phyloP scores from a whole-genome alignment of 2,888 invertebrate genomes.

The Drosophila hamatofila region DNA sequence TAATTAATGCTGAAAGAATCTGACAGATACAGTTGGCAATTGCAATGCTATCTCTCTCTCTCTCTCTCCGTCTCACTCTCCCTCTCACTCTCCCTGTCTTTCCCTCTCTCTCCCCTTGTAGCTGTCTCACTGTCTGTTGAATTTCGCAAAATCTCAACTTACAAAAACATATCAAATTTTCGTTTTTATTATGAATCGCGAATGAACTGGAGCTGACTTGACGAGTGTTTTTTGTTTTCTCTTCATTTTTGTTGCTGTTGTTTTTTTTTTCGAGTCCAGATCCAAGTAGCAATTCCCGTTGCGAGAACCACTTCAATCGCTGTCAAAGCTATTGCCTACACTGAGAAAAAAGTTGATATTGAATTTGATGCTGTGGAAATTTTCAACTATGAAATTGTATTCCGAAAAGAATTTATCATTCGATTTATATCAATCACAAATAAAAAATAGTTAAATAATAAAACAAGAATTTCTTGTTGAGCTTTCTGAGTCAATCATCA shows the following conservation, averaged over 20 bases:
- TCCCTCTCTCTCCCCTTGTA: neutral
- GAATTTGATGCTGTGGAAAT: neutral
- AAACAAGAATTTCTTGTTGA: no score
- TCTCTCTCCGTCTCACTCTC: conserved; percentile 2
- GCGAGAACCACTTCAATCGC: conserved; percentile 31
- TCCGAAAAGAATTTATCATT: neutral
- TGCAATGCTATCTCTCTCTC: conserved; percentile 25
- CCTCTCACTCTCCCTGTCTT: neutral
- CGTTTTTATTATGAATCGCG: conserved; percentile 76
- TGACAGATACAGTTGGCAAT: conserved; percentile 70
- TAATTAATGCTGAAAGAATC: conserved; percentile 66
- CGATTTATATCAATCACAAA: no score
- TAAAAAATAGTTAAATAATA: no score
- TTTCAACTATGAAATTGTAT: no score
- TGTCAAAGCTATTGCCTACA: conserved; percentile 18
- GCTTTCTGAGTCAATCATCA: no score
- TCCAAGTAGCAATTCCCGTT: conserved; percentile 41
- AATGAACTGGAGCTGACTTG: conserved; percentile 59
- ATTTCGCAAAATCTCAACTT: conserved; percentile 76
- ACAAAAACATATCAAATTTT: conserved; percentile 80
- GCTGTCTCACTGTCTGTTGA: conserved; percentile 34
- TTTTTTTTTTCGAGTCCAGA: conserved; percentile 15
- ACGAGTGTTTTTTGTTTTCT: conserved; percentile 23
- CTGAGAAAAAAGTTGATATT: conserved; percentile 17
- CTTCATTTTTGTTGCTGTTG: neutral